phyloP scores from a whole-genome alignment of 2,888 invertebrate genomes.

The Hyalella azteca region DNA sequence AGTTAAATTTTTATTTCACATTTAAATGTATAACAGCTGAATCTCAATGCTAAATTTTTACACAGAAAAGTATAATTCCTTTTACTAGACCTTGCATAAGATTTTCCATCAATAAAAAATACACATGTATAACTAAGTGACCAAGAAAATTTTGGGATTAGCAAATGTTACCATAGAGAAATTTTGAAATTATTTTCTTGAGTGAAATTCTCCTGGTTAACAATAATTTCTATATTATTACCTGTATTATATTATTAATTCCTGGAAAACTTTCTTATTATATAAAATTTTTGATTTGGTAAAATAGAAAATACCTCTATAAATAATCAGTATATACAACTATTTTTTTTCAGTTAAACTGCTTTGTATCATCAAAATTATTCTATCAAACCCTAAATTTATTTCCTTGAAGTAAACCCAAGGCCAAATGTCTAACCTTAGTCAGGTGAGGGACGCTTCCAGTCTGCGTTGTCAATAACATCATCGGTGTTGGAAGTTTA shows the following conservation, averaged over 20 bases:
- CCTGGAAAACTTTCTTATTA: not conserved
- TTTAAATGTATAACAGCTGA: too few relatives aligned
- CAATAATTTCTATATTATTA: too few relatives aligned
- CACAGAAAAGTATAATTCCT: too few relatives aligned
- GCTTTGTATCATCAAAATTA: not conserved
- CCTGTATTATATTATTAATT: not conserved
- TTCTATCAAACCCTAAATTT: not conserved
- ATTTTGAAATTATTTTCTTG: too few relatives aligned
- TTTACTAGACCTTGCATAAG: too few relatives aligned
- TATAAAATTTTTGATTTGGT: not conserved
- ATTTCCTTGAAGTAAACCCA: not conserved
- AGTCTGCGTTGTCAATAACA: not conserved
- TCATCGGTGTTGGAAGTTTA: not conserved
- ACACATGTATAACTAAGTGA: too few relatives aligned
- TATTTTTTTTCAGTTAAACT: not conserved
- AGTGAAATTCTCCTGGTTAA: too few relatives aligned
- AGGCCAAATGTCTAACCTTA: not conserved
- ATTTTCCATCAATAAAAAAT: too few relatives aligned
- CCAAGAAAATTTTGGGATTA: too few relatives aligned
- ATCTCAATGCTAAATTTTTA: too few relatives aligned
- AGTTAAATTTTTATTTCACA: too few relatives aligned
- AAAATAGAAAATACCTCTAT: not conserved
- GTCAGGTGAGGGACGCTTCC: not conserved
- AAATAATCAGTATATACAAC: not conserved
- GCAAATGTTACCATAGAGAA: too few relatives aligned